Conservation (phyloP, 2,797 vertebrate genomes). For the Clarias pachynema region DNA sequence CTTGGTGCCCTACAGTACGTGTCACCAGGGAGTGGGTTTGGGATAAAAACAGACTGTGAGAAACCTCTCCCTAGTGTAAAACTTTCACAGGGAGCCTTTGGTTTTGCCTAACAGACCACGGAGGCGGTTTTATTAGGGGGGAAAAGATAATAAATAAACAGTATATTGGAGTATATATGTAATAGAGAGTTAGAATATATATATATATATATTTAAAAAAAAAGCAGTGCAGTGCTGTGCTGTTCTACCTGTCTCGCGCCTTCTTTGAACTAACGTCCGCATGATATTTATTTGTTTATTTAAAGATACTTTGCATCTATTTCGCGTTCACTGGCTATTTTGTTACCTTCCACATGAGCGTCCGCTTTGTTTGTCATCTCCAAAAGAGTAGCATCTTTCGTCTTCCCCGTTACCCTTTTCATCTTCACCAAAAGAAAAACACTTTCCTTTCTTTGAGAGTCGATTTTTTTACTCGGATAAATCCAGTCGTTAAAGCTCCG, state of each 20-base stretch:
- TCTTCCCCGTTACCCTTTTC: conserved; percentile 76
- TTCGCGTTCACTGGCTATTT: neutral
- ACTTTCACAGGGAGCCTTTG: conserved; percentile 1
- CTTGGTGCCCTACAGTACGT: neutral
- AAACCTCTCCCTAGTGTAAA: neutral
- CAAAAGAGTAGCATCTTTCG: conserved; percentile 77
- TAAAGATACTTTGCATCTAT: neutral
- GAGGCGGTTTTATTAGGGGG: neutral
- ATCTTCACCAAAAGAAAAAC: conserved; percentile 56
- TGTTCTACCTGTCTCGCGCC: neutral
- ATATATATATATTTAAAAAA: too few relatives aligned
- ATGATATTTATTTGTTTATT: neutral
- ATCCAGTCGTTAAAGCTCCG: conserved; percentile 2
- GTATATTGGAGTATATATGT: neutral
- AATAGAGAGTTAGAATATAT: neutral
- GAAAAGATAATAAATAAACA: neutral
- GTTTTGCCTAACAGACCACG: neutral
- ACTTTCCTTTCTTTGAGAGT: neutral
- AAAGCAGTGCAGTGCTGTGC: too few relatives aligned
- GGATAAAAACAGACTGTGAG: neutral
- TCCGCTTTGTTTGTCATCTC: conserved; percentile 72
- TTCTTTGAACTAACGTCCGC: neutral
- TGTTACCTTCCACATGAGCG: conserved; percentile 68
- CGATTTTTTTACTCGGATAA: neutral
- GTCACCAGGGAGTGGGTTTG: neutral